Evolutionary conservation across 2,797 vertebrate genomes (phyloP).

Genomic region (Trachurus trachurus): DNA sequence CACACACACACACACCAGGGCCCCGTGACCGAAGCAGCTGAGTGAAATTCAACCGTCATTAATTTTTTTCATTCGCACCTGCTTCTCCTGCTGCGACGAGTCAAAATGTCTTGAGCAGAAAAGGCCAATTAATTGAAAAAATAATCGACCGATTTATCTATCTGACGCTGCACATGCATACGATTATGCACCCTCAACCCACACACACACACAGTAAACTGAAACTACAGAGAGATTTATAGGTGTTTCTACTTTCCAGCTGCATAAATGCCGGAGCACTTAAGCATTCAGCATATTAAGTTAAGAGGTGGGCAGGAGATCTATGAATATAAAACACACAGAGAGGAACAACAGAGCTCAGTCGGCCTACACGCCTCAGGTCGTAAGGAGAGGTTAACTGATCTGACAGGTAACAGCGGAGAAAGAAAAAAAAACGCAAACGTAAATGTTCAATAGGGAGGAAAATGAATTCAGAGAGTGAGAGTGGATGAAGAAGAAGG

Average conservation of each 20-base stretch:
- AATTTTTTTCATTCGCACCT: neutral
- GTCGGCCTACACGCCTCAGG: neutral
- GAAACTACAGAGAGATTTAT: neutral
- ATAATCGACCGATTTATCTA: neutral
- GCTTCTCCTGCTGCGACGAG: neutral
- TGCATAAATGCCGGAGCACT: neutral
- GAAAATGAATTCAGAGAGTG: neutral
- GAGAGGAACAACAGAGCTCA: too few species aligned
- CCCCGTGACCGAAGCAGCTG: neutral
- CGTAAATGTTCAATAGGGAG: neutral
- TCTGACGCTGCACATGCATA: neutral
- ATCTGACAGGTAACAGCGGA: neutral
- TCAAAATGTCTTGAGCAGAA: constrained; percentile 2
- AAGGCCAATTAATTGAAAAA: neutral
- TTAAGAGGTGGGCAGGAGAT: neutral
- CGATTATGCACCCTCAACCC: too few species aligned
- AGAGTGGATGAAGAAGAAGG: too few species aligned
- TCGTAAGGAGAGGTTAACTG: neutral
- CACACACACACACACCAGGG: too few species aligned
- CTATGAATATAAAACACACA: neutral
- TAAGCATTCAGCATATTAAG: neutral
- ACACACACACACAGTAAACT: neutral
- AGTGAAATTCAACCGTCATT: neutral
- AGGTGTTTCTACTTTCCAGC: neutral
- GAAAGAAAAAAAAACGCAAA: neutral